Evolutionary conservation across 2,888 invertebrate species (phyloP).

Genomic region (Eretmocerus hayati): DNA sequence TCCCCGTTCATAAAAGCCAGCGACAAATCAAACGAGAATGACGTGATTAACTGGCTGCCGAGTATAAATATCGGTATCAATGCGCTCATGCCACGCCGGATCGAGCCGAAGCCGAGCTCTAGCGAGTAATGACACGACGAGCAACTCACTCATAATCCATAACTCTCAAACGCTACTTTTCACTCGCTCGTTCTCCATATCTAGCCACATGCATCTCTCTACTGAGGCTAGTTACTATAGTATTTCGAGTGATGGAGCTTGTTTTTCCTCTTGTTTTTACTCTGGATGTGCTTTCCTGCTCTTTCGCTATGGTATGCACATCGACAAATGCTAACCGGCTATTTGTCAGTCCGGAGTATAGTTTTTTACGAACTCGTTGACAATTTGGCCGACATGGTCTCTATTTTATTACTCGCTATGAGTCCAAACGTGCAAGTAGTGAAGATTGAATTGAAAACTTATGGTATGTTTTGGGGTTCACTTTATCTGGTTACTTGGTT

Average conservation of each 20-base stretch:
- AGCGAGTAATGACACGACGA: constrained; percentile 7
- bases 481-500: no score
- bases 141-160: neutral
- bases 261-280: neutral
- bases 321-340: no score
- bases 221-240: neutral
- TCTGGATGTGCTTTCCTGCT: no score
- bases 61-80: constrained; percentile 47
- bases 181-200: neutral
- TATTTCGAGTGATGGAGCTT: neutral
- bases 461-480: no score
- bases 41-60: constrained; percentile 44
- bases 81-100: constrained; percentile 27
- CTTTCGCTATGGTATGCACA: no score
- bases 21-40: constrained; percentile 46
- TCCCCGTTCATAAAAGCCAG: constrained; percentile 46
- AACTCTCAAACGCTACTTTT: neutral
- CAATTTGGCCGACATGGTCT: no score
- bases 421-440: no score
- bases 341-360: no score
- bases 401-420: no score
- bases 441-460: no score
- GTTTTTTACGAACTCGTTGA: no score
- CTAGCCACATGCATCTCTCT: neutral
- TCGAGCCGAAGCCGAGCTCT: no score